phyloP scores from a whole-genome alignment of 2,113 vertebrate species.

The Hippocampus mohnikei region DNA sequence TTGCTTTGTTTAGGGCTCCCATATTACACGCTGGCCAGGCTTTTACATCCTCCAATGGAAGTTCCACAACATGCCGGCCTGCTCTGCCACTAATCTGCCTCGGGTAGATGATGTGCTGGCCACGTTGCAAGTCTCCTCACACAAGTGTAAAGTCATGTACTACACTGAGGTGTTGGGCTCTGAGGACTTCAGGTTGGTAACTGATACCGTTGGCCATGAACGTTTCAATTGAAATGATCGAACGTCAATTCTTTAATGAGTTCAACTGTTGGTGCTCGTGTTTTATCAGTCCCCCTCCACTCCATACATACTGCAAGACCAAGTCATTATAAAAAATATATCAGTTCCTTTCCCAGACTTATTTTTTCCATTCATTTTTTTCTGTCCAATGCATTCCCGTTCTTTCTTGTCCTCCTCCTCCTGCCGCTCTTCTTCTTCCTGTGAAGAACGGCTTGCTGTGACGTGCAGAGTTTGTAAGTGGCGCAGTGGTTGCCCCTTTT shows the following conservation, averaged over 20 bases:
- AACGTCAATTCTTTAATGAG: conserved; percentile 23
- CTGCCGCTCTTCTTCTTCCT: conserved; percentile 63
- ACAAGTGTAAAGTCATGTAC: conserved; percentile 99
- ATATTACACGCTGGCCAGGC: conserved; percentile 93
- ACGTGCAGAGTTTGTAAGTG: conserved; percentile 80
- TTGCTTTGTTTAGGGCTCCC: conserved; percentile 80
- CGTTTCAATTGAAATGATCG: neutral
- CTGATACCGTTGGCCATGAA: neutral
- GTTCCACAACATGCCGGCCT: conserved; percentile 90
- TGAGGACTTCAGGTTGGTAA: conserved; percentile 89
- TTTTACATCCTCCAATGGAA: conserved; percentile 98
- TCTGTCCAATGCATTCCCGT: conserved; percentile 47
- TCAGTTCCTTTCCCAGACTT: conserved; percentile 18
- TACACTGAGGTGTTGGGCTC: conserved; percentile 95
- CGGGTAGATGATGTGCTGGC: conserved; percentile 95
- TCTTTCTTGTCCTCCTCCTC: conserved; percentile 37
- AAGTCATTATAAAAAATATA: conserved; percentile 7
- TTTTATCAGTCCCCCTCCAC: conserved; percentile 29
- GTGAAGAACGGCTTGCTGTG: conserved; percentile 76
- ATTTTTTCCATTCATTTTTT: conserved; percentile 44
- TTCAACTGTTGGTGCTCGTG: conserved; percentile 32
- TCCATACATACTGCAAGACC: conserved; percentile 19
- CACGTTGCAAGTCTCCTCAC: conserved; percentile 91
- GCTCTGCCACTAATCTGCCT: conserved; percentile 87
- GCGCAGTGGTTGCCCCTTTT: conserved; percentile 60